Evolutionary conservation across 2,888 invertebrate genomes (phyloP), one percentile per base, ranked within the genome.

Genomic region (Venusia cambrica): DNA sequence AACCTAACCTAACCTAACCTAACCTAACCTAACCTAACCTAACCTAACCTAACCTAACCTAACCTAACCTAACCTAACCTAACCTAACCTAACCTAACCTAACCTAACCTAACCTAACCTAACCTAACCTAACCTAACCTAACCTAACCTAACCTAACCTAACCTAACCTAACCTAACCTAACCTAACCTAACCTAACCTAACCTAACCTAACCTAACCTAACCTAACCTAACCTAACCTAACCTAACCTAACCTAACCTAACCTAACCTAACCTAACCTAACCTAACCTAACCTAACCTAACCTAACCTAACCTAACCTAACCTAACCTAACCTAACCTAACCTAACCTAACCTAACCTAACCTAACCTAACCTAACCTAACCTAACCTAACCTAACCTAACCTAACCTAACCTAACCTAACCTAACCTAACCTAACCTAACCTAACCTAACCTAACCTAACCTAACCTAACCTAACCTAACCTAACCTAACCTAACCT

Each of bases 21-120:
- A 24, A 12, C 24, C 24, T 24, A 13, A 13, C 12, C 12, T 13
- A 24, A 24, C 12, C 12, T 13, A 24, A 24, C 24, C 24, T 24
- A 24, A 24, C 24, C 13, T 24, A 24, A 24, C 24, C 24, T 24
- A 24, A 24, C 24, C 24, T 24, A 24, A 24, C 24, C 24, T 24
- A 24, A 24, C 12, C 12, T 13, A 24, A 24, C 24, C 12, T 13
- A 24, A 24, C 24, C 24, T 24, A 24, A 24, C 24, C 24, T 24
- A 24, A 24, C 24, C 24, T 24, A 24, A n/a, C 12, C 24, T 13
- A 13, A 24, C 5, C 13, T 13, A n/a, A 24, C 5, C 24, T 8
- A 7, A 19, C 6, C 19, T 8, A 7, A 19, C 6, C 19, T 8
- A 7, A 19, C 6, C 19, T 8, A 7, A 19, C 6, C 19, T 8